A percentile compares a stretch with the other conserved stretches of the same genome.
These are phyloP conservation scores for Amia ocellicauda DNA, from an alignment of 2,113 vertebrate species.

Conservation along the genomic window DNA sequence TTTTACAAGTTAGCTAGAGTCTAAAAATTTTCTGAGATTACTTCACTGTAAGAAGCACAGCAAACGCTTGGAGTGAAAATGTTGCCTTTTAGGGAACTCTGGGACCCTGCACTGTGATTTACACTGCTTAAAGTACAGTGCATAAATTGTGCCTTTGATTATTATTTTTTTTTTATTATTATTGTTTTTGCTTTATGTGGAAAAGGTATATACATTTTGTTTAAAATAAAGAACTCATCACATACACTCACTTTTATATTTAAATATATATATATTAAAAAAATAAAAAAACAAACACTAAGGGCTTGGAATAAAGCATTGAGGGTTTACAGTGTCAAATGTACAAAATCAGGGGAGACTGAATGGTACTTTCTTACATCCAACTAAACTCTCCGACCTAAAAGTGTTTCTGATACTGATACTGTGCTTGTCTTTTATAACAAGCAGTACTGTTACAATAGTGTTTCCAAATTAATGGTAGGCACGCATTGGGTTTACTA, in stretches of 20 bases:
- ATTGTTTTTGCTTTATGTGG: not conserved
- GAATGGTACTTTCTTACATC: conserved; percentile 3
- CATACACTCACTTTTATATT: conserved; percentile 9
- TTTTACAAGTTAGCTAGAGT: too few relatives aligned
- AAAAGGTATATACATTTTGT: conserved; percentile 11
- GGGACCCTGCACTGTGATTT: conserved; percentile 11
- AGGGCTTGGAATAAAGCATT: conserved; percentile 10
- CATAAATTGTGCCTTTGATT: conserved; percentile 1
- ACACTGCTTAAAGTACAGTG: not conserved
- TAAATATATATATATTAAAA: conserved; percentile 7
- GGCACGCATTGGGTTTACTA: not conserved
- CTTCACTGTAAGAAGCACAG: not conserved
- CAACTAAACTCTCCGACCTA: not conserved
- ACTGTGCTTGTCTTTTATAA: not conserved
- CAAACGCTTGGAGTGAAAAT: not conserved
- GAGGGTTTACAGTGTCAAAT: not conserved
- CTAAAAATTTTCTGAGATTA: too few relatives aligned
- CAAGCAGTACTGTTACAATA: not conserved
- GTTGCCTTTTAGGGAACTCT: not conserved
- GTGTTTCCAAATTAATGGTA: not conserved
- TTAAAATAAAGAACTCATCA: not conserved
- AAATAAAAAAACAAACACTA: too few relatives aligned
- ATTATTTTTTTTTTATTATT: conserved; percentile 13
- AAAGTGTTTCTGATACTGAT: not conserved
- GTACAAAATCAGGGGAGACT: conserved; percentile 7